Evolutionary conservation across 2,888 invertebrate species (phyloP), one percentile per base, ranked within the genome.

Genomic region (Rhopalosiphum nymphaeae): DNA sequence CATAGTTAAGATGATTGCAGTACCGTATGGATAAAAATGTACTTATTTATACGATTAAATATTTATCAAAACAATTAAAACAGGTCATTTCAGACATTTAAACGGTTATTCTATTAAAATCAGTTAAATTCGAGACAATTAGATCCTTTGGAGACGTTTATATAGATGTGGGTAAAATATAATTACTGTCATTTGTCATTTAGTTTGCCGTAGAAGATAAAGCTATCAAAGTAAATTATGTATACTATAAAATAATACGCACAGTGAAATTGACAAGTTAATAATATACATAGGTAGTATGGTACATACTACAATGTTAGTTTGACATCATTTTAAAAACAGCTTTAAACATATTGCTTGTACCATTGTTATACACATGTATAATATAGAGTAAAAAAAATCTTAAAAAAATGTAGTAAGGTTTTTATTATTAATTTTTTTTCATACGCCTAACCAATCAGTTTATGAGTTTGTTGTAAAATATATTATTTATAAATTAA

Each of bases 61-160:
- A 21, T 36, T 78, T 85, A 91, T 91, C n/a, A 57, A 85, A 91
- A 91, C 44, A 46, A 57, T 91, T 91, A 91, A 91, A 85, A 57
- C 91, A 29, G 85, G 53, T 25, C 44, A 11, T 91, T 57, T n/a
- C 46, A 25, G 44, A 44, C 42, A 53, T 57, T 91, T 56, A 42
- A 91, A 91, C 46, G 46, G 46, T 91, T 86, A 86, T 91, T 91
- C 25, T 86, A 46, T 91, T 91, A 86, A 91, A 91, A 91, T 91
- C 57, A 36, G 86, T 85, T 91, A 86, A 85, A 86, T 46, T 91
- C 3, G 56, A 91, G 91, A 91, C 57, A 91, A 86, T 86, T 86
- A 91, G 91, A 91, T 91, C 86, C 57, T 91, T n/a, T n/a, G 46
- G 91, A 91, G 46, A 57, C 91, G 36, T 86, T 91, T 91, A 91